Percentiles rank a stretch among this genome's conserved stretches.
These are phyloP conservation scores for Octomys mimax DNA, from an alignment of 2,797 vertebrate genomes.

Conservation along the genomic window DNA sequence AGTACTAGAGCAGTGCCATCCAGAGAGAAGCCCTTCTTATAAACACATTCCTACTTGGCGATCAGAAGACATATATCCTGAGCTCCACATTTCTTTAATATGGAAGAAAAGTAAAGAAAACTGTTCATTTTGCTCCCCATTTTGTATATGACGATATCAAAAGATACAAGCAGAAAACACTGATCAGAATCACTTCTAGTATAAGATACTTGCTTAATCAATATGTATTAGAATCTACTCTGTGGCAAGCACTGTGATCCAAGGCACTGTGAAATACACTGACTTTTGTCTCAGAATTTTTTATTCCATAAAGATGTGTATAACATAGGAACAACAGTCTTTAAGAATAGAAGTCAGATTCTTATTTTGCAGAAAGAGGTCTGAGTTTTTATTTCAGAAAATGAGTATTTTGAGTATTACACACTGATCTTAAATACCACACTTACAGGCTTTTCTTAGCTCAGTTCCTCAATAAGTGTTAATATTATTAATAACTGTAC, in stretches of 20 bases:
- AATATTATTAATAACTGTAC: accelerated
- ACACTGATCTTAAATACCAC: neutral
- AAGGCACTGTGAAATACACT: accelerated
- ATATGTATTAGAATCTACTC: accelerated
- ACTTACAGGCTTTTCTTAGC: neutral
- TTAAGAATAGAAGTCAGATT: neutral
- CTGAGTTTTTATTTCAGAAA: neutral
- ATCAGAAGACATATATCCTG: neutral
- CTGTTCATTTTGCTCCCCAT: accelerated
- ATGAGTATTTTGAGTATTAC: neutral
- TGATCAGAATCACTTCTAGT: neutral
- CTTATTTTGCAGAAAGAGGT: neutral
- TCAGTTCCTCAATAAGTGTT: neutral
- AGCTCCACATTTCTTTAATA: neutral
- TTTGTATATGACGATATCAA: neutral
- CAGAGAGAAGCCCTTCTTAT: neutral
- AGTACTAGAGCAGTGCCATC: accelerated
- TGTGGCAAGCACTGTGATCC: no score
- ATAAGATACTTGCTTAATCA: neutral
- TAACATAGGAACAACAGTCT: neutral
- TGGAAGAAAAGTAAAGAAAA: neutral
- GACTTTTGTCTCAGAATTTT: neutral
- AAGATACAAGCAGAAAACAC: accelerated
- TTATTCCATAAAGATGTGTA: neutral
- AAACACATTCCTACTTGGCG: no score